phyloP scores from a whole-genome alignment of 1,140 invertebrate species.

The Caenorhabditis briggsae region DNA sequence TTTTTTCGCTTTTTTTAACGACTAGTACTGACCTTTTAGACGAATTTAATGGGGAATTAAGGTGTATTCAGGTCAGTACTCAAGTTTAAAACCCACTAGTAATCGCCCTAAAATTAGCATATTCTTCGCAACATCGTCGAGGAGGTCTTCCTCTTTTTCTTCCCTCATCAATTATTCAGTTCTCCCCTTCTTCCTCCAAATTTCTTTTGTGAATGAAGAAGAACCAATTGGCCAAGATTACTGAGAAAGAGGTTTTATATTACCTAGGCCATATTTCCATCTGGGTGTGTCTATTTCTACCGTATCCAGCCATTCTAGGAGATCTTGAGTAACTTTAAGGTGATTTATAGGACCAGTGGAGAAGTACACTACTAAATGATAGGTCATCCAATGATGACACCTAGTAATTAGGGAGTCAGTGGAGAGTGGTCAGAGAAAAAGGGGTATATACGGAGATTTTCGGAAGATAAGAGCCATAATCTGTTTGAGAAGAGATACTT shows the following conservation, averaged over 20 bases:
- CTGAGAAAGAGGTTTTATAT: too few relatives aligned
- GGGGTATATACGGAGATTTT: slow-evolving; percentile 4
- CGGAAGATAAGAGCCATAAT: slow-evolving; percentile 50
- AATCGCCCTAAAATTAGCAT: not conserved
- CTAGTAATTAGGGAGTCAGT: slow-evolving; percentile 44
- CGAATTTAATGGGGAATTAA: not conserved
- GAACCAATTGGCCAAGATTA: not conserved
- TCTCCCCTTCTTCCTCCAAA: too few relatives aligned
- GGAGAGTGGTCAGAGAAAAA: not conserved
- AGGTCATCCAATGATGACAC: slow-evolving; percentile 5
- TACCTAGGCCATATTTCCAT: not conserved
- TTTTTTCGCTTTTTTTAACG: not conserved
- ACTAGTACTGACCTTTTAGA: too few relatives aligned
- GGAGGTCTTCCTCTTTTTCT: not conserved
- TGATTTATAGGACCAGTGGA: not conserved
- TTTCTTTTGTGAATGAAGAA: slow-evolving; percentile 12
- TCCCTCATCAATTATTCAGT: slow-evolving; percentile 1
- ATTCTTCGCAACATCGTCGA: slow-evolving; percentile 7
- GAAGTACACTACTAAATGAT: not conserved
- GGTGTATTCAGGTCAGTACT: not conserved
- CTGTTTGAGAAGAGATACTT: not conserved
- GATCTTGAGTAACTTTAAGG: slow-evolving; percentile 12
- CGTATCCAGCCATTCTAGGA: not conserved
- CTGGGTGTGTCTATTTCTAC: not conserved
- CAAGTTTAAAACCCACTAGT: not conserved